These are phyloP conservation scores for Ophiothrix spiculata DNA, from an alignment of 35 echinoderm and acorn worm genomes.

Conservation along the genomic window DNA sequence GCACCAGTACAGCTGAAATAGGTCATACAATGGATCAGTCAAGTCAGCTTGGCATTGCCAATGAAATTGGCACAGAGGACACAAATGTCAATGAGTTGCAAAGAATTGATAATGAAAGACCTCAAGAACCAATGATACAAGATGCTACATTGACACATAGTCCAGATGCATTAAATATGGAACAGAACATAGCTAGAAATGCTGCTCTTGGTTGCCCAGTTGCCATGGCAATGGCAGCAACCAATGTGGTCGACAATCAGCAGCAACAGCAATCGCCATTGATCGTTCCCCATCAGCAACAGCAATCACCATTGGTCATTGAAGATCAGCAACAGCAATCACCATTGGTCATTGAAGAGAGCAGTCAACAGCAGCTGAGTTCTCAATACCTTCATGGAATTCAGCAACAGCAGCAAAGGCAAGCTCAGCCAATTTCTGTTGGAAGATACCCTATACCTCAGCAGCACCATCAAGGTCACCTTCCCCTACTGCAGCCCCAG, in stretches of 20 bases:
- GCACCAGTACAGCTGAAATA: no score
- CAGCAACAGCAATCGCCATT: background rate
- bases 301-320: background rate
- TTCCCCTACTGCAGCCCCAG: background rate
- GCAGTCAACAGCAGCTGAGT: background rate
- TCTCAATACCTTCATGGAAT: background rate
- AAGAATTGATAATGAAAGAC: no score
- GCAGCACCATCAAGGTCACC: background rate
- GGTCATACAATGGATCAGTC: no score
- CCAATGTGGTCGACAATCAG: background rate
- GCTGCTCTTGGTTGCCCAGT: no score
- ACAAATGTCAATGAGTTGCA: no score
- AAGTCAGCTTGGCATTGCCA: no score
- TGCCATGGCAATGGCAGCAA: conserved; percentile 11
- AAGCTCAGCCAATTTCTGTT: background rate
- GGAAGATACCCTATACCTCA: background rate
- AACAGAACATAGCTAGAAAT: no score
- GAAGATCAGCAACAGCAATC: background rate
- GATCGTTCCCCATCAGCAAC: background rate
- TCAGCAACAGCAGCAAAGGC: background rate
- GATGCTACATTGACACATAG: no score
- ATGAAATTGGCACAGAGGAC: no score
- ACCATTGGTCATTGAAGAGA: background rate
- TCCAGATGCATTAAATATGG: no score
- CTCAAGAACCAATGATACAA: no score